Percentiles rank a stretch among this genome's conserved stretches.
These are phyloP conservation scores for Andrena trimmerana DNA, from an alignment of 2,888 invertebrate genomes.

Conservation along the genomic window DNA sequence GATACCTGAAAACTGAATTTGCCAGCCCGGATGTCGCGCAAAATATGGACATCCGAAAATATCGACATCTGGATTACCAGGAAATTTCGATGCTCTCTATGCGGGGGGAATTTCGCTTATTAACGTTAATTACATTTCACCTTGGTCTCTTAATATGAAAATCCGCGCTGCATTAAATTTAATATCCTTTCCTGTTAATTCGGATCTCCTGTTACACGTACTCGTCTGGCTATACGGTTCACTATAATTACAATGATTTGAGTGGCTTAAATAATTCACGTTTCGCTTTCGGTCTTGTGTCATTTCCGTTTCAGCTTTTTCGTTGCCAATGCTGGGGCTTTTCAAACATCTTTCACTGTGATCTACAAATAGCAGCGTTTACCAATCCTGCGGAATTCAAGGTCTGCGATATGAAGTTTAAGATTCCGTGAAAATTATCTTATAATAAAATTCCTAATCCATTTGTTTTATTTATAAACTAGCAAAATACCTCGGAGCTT, in stretches of 20 bases:
- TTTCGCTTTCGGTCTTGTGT: background rate
- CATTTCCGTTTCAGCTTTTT: background rate
- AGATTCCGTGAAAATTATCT: too few species aligned
- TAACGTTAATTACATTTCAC: slow-evolving; percentile 57
- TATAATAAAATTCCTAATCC: too few species aligned
- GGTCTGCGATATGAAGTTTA: too few species aligned
- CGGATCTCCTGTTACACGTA: background rate
- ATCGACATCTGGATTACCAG: slow-evolving; percentile 50
- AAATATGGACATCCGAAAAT: slow-evolving; percentile 35
- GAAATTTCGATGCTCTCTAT: slow-evolving; percentile 44
- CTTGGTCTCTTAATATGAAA: slow-evolving; percentile 41
- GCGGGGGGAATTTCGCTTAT: slow-evolving; percentile 29
- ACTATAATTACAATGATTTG: background rate
- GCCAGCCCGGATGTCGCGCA: slow-evolving; percentile 6
- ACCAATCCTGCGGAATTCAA: too few species aligned
- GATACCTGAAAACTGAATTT: slow-evolving; percentile 50
- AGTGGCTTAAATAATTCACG: background rate
- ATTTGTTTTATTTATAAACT: too few species aligned
- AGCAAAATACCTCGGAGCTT: too few species aligned
- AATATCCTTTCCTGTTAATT: slow-evolving; percentile 38
- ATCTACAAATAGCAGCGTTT: background rate
- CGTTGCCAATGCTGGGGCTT: background rate
- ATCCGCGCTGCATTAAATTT: slow-evolving; percentile 51
- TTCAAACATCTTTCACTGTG: background rate
- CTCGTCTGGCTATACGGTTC: background rate